Base-by-base conservation (phyloP, 2,113 vertebrate genomes). In the Megaceryle torquata region DNA sequence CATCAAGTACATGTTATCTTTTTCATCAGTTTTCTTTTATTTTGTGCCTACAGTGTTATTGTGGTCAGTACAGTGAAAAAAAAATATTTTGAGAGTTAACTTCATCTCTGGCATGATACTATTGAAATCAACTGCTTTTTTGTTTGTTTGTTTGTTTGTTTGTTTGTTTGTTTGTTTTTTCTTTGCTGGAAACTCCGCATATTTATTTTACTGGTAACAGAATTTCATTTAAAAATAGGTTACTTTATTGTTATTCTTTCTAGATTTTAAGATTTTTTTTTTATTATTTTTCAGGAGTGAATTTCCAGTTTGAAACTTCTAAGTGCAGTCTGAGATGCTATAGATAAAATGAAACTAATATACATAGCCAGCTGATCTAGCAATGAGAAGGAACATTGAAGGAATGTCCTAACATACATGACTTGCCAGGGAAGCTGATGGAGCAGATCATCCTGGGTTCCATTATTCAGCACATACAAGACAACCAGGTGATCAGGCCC, bases 1-100 rank as follows among this genome's bases (percentile, higher is more conserved):
- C 77, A 94, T 95, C 83, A 96, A 95, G 61, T 65, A 29, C 57
- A 86, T 10, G 3, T 11, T 88, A 94, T 86, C 31, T 92, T 93
- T 96, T 92, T 69, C 95, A 93, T 96, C 95, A 96, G 44, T 95
- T 97, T 94, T 89, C 57, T 80, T 95, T 95, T 94, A 88, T 88
- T 93, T 95, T 92, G 64, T 89, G 31, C 61, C 93, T 94, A 95
- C 82, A 75, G 78, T 89, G 79, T 95, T 94, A 86, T 41, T 86
- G 72, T 69, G 65, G 67, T 82, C 82, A 93, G 93, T 33, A 89
- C 37, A 92, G 41, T 57, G 26, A 19, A 22, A 59, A 11, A 11
- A 29, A 92, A 90, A 80, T 17, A 43, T 46, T 77, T 90, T 70
- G 53, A 68, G 57, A 12, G 5, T 71, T 91, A 86, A 71, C 50